Percentiles rank a stretch among this genome's conserved stretches.
These are phyloP conservation scores for Epicampocera succincta DNA, from an alignment of 2,888 invertebrate species.

Conservation along the genomic window DNA sequence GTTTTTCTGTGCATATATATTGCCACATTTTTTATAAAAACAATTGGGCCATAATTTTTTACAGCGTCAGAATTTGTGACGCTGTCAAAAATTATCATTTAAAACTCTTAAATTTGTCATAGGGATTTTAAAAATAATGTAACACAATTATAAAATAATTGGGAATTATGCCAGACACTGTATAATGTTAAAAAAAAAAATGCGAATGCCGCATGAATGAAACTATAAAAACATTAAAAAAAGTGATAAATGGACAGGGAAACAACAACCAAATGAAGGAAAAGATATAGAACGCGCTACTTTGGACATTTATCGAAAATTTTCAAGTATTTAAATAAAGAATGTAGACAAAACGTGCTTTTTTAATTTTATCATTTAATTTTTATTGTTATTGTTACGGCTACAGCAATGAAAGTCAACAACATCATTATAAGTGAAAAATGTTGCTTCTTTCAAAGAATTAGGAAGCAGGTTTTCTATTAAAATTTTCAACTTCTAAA, in stretches of 20 bases:
- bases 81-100: no score
- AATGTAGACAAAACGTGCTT: constrained; percentile 36
- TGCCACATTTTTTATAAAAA: no score
- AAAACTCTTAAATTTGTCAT: no score
- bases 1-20: no score
- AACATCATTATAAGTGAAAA: no score
- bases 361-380: not conserved
- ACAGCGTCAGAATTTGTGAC: no score
- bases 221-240: constrained; percentile 63
- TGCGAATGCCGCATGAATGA: constrained; percentile 57
- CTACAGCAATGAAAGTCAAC: not conserved
- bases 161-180: not conserved
- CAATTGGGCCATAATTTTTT: no score
- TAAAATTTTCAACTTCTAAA: no score
- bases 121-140: no score
- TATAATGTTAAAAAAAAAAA: not conserved
- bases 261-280: constrained; percentile 10
- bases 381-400: not conserved
- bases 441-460: no score
- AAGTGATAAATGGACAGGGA: constrained; percentile 14
- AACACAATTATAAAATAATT: no score
- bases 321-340: constrained; percentile 21
- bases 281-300: constrained; percentile 13
- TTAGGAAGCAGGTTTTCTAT: no score
- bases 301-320: constrained; percentile 1